A percentile compares a stretch with the other conserved stretches of the same genome.
These are phyloP conservation scores for Philopotamus ludificatus DNA, from an alignment of 1,140 invertebrate genomes.

Conservation along the genomic window DNA sequence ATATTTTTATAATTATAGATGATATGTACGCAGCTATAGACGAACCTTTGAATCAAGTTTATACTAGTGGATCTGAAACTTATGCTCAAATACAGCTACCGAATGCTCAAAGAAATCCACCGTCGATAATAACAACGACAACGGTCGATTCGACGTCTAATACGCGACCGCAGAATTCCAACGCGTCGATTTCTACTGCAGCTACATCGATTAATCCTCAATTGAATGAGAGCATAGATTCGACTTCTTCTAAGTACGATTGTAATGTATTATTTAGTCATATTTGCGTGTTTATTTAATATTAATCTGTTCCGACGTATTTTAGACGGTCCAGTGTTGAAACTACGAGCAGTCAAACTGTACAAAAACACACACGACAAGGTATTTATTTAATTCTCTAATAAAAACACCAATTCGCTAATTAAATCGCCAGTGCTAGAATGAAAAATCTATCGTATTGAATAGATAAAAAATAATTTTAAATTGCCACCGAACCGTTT, in stretches of 20 bases:
- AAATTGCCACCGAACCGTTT: too few species aligned
- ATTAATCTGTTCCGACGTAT: too few species aligned
- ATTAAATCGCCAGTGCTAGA: too few species aligned
- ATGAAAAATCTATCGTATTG: neutral
- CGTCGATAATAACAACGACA: slow-evolving; percentile 47
- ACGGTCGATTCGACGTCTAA: slow-evolving; percentile 46
- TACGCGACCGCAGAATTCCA: slow-evolving; percentile 19
- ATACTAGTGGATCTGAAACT: slow-evolving; percentile 81
- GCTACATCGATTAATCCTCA: too few species aligned
- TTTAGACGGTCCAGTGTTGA: slow-evolving; percentile 51
- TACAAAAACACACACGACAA: slow-evolving; percentile 69
- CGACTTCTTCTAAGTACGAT: too few species aligned
- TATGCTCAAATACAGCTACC: slow-evolving; percentile 83
- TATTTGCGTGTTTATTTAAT: too few species aligned
- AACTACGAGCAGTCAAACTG: slow-evolving; percentile 45
- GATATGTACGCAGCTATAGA: slow-evolving; percentile 89
- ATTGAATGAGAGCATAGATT: neutral
- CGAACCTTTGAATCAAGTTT: slow-evolving; percentile 69
- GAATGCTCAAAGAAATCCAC: slow-evolving; percentile 62
- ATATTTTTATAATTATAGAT: slow-evolving; percentile 56
- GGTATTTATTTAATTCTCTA: neutral
- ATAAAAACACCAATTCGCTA: too few species aligned
- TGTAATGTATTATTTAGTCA: too few species aligned
- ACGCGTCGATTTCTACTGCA: neutral
- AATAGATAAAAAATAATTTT: too few species aligned